These are phyloP conservation scores for Tryphoninae sp. DNA, from an alignment of 2,888 invertebrate species.

Conservation along the genomic window DNA sequence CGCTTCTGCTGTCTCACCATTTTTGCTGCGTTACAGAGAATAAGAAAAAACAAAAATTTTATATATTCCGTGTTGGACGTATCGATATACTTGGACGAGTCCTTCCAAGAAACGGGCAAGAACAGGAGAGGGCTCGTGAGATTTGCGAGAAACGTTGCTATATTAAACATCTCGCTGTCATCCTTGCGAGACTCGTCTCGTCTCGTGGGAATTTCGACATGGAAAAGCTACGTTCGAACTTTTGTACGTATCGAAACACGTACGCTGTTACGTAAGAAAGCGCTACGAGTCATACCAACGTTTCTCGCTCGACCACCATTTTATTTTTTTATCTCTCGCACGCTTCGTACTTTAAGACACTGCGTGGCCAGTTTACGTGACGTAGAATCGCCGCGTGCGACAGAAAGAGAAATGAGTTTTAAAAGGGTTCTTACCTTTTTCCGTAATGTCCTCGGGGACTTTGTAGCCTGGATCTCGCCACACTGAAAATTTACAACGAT, in stretches of 20 bases:
- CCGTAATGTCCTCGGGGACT: constrained; percentile 87
- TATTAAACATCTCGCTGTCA: background rate
- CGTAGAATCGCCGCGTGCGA: constrained; percentile 7
- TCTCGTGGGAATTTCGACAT: constrained; percentile 46
- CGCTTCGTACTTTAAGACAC: constrained; percentile 25
- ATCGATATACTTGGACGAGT: background rate
- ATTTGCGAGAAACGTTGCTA: constrained; percentile 4
- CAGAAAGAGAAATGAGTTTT: background rate
- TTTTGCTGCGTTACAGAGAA: constrained; percentile 84
- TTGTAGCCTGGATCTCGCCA: constrained; percentile 85
- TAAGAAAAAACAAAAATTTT: background rate
- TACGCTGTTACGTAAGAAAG: constrained; percentile 1
- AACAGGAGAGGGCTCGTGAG: background rate
- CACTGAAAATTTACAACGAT: constrained; percentile 80
- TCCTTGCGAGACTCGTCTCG: constrained; percentile 6
- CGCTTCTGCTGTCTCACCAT: constrained; percentile 93
- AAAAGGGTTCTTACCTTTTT: constrained; percentile 82
- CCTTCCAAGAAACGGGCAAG: background rate
- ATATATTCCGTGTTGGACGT: constrained; percentile 19
- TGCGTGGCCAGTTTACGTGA: constrained; percentile 2
- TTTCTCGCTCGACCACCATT: constrained; percentile 8
- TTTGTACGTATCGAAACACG: constrained; percentile 10
- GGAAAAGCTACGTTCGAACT: constrained; percentile 7
- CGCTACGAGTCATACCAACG: constrained; percentile 9
- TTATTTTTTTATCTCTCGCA: constrained; percentile 36